Conservation (phyloP, 2,797 vertebrate genomes). For the Tenualosa thibaudeaui region DNA sequence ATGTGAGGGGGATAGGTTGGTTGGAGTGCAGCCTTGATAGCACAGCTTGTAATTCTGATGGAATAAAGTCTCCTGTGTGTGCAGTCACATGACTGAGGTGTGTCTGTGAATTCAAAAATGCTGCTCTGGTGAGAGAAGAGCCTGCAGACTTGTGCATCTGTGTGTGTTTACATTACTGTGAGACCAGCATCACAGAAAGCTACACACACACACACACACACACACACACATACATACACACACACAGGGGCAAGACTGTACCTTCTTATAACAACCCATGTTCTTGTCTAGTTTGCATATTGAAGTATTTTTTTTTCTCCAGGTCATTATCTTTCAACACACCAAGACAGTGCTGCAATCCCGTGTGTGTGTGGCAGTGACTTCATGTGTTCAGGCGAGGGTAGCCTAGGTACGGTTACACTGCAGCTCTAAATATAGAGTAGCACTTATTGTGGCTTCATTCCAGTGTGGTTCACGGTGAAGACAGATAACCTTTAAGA, state of each 20-base stretch:
- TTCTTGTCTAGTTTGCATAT: background rate
- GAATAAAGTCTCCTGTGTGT: constrained; percentile 31
- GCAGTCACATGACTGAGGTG: background rate
- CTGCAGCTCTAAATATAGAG: background rate
- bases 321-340: background rate
- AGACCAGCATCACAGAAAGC: background rate
- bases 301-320: background rate
- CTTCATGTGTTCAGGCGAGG: background rate
- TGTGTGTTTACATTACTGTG: background rate
- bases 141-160: background rate
- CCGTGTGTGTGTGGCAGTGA: background rate
- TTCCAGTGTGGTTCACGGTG: background rate
- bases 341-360: background rate
- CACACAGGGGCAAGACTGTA: background rate
- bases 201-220: too few species aligned
- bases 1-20: background rate
- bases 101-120: background rate
- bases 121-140: background rate
- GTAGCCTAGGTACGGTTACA: background rate
- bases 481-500: background rate
- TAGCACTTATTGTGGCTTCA: background rate
- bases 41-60: constrained; percentile 27
- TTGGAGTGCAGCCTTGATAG: constrained; percentile 23
- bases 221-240: too few species aligned
- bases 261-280: background rate